Evolutionary conservation across 30 jellyfish, hydroid and myxozoan genomes (phyloP).

Genomic region (Hydractinia echinata): DNA sequence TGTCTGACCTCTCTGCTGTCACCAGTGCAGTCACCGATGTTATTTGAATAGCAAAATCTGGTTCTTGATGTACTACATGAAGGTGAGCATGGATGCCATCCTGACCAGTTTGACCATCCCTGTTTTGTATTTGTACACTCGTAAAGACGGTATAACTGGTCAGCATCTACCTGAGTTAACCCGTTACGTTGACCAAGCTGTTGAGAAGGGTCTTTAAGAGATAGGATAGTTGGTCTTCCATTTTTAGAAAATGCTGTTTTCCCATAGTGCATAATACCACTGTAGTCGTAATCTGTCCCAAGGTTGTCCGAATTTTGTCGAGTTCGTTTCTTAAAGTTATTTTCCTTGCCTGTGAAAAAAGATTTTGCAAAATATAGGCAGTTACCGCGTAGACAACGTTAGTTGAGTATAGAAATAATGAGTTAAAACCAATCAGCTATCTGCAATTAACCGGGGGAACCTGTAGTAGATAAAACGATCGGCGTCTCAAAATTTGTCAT

Average conservation of each 20-base stretch:
- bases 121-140: slow-evolving; percentile 38
- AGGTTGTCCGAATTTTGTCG: slow-evolving; percentile 38
- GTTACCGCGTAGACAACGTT: too few relatives aligned
- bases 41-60: slow-evolving; percentile 38
- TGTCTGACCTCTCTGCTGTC: slow-evolving; percentile 21
- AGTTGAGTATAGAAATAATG: too few relatives aligned
- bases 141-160: slow-evolving; percentile 33
- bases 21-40: slow-evolving; percentile 37
- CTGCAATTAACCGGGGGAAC: too few relatives aligned
- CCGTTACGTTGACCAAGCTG: slow-evolving; percentile 29
- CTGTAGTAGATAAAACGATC: too few relatives aligned
- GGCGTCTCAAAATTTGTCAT: too few relatives aligned
- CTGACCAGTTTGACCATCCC: slow-evolving; percentile 46
- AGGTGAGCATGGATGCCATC: slow-evolving; percentile 49
- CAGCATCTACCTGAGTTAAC: slow-evolving; percentile 31
- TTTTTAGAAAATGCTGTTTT: slow-evolving; percentile 15
- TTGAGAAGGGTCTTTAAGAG: slow-evolving; percentile 28
- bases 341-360: slow-evolving; percentile 30
- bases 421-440: too few relatives aligned
- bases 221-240: slow-evolving; percentile 47
- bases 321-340: slow-evolving; percentile 34
- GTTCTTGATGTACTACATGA: slow-evolving; percentile 42
- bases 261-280: slow-evolving; percentile 57
- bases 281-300: slow-evolving; percentile 42
- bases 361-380: too few relatives aligned